Evolutionary conservation across 2,113 vertebrate genomes (phyloP).

Genomic region (Epinephelus fuscoguttatus): DNA sequence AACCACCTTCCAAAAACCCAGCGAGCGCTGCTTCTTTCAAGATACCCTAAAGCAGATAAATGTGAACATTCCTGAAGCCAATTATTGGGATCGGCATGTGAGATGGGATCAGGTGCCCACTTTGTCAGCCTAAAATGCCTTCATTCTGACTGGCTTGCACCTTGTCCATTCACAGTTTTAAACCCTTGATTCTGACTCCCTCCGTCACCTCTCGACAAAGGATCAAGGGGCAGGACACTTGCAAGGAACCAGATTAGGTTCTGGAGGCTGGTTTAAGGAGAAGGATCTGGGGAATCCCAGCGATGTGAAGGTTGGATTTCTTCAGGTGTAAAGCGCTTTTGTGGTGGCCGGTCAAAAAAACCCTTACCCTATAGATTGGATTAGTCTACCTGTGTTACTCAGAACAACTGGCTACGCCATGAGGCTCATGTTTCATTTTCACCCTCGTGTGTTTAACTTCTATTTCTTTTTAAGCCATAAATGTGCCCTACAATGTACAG

Average conservation of each 20-base stretch:
- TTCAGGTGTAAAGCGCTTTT: constrained; percentile 58
- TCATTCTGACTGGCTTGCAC: constrained; percentile 55
- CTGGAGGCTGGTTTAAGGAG: constrained; percentile 53
- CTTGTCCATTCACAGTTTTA: constrained; percentile 59
- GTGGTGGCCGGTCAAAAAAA: constrained; percentile 36
- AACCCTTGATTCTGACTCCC: constrained; percentile 70
- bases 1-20: constrained; percentile 46
- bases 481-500: not conserved
- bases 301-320: constrained; percentile 51
- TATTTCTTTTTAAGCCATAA: not conserved
- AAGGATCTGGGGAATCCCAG: constrained; percentile 54
- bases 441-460: constrained; percentile 1
- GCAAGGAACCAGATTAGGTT: constrained; percentile 73
- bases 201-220: constrained; percentile 75
- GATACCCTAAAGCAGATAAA: constrained; percentile 61
- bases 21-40: constrained; percentile 49
- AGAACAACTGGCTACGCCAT: not conserved
- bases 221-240: constrained; percentile 73
- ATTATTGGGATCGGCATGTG: constrained; percentile 72
- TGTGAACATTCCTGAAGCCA: constrained; percentile 71
- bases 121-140: constrained; percentile 68
- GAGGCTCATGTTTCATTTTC: constrained; percentile 15
- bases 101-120: constrained; percentile 78
- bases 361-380: constrained; percentile 1
- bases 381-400: constrained; percentile 28